Evolutionary conservation across 2,113 vertebrate genomes (phyloP).

Genomic region (Hemicordylus capensis): DNA sequence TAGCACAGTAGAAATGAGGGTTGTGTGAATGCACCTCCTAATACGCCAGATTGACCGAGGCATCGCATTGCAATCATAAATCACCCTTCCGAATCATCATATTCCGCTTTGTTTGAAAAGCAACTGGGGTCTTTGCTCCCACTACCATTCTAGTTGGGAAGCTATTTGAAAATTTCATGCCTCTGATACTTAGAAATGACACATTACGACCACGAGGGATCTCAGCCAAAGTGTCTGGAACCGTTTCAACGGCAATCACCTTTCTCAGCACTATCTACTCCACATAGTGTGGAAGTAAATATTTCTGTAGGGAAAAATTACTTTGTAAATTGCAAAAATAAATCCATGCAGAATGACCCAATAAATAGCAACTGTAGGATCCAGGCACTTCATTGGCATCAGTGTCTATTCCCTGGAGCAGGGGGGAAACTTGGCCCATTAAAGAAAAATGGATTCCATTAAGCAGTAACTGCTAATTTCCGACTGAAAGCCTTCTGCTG

Average conservation of each 20-base stretch:
- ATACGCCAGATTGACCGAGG: too few species aligned
- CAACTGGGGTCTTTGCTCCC: background rate
- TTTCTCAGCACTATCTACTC: background rate
- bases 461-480: background rate
- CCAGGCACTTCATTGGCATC: background rate
- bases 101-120: background rate
- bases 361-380: constrained; percentile 1
- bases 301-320: constrained; percentile 28
- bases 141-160: background rate
- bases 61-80: too few species aligned
- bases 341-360: constrained; percentile 20
- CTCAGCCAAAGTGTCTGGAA: constrained; percentile 3
- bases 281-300: constrained; percentile 9
- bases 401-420: background rate
- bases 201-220: background rate
- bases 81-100: background rate
- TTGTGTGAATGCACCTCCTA: background rate
- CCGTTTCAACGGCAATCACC: constrained; percentile 11
- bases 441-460: background rate
- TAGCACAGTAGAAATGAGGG: background rate
- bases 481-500: background rate
- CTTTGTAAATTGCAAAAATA: constrained; percentile 22
- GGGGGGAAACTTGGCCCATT: background rate
- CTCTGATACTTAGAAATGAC: constrained; percentile 6
- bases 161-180: background rate